phyloP scores from a whole-genome alignment of 1,140 invertebrate species.

The Drosophila bifasciata region DNA sequence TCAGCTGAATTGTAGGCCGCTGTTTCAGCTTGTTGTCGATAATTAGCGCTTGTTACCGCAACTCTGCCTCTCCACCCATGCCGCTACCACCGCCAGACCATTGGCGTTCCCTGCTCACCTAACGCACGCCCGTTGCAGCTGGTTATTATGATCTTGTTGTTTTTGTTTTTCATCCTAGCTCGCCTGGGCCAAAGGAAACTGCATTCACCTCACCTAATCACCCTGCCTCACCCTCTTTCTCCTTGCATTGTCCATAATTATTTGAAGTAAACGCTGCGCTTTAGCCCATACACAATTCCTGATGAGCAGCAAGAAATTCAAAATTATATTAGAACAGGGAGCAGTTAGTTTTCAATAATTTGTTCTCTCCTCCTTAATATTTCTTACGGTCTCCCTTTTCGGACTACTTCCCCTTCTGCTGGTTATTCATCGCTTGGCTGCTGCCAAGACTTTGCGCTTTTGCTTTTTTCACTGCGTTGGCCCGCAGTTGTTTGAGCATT shows the following conservation, averaged over 20 bases:
- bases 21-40: slow-evolving; percentile 81
- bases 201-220: slow-evolving; percentile 34
- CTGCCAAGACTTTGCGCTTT: slow-evolving; percentile 12
- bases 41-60: slow-evolving; percentile 78
- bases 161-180: slow-evolving; percentile 81
- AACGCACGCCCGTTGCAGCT: slow-evolving; percentile 50
- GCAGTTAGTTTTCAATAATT: slow-evolving; percentile 76
- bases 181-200: slow-evolving; percentile 63
- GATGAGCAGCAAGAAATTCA: slow-evolving; percentile 57
- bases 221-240: slow-evolving; percentile 25
- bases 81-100: slow-evolving; percentile 7
- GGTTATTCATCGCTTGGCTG: slow-evolving; percentile 26
- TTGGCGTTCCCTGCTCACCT: slow-evolving; percentile 19
- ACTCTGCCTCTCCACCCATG: slow-evolving; percentile 39
- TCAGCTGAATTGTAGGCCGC: slow-evolving; percentile 79
- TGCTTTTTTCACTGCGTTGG: slow-evolving; percentile 26
- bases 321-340: slow-evolving; percentile 70
- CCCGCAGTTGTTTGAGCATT: slow-evolving; percentile 75
- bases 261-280: slow-evolving; percentile 69
- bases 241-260: slow-evolving; percentile 78
- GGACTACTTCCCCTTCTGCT: slow-evolving; percentile 1
- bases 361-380: slow-evolving; percentile 15
- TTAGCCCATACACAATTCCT: slow-evolving; percentile 45
- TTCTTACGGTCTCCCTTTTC: slow-evolving; percentile 7
- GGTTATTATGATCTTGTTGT: slow-evolving; percentile 81